These are phyloP conservation scores for Pangasius larnaudii DNA, from an alignment of 2,797 vertebrate species.

Conservation along the genomic window DNA sequence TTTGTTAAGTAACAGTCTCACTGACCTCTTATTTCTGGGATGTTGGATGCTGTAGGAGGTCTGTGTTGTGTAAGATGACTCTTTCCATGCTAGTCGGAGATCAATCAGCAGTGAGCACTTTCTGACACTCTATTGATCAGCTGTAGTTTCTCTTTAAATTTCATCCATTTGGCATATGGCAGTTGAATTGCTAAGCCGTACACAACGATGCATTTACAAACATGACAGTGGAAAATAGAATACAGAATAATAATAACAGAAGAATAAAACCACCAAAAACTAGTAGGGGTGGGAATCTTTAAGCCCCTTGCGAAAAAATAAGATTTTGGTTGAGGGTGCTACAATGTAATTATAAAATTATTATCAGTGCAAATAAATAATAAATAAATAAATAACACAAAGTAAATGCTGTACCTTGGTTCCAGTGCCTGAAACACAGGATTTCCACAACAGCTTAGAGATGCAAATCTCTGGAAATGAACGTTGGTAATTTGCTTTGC, in stretches of 20 bases:
- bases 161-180: background rate
- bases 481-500: background rate
- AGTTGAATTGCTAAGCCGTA: background rate
- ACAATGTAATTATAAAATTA: background rate
- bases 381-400: too few relatives aligned
- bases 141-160: background rate
- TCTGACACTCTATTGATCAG: background rate
- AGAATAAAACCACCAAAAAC: background rate
- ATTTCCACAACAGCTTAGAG: background rate
- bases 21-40: background rate
- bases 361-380: too few relatives aligned
- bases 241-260: background rate
- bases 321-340: background rate
- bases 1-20: background rate
- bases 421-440: background rate
- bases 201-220: background rate
- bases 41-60: background rate
- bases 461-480: background rate
- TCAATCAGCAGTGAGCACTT: background rate
- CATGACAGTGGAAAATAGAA: background rate
- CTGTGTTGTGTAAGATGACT: conserved; percentile 2
- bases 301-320: background rate
- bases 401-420: background rate
- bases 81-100: background rate
- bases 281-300: background rate